Base-by-base conservation (phyloP, 2,888 invertebrate genomes). In the Catonia carolina region DNA sequence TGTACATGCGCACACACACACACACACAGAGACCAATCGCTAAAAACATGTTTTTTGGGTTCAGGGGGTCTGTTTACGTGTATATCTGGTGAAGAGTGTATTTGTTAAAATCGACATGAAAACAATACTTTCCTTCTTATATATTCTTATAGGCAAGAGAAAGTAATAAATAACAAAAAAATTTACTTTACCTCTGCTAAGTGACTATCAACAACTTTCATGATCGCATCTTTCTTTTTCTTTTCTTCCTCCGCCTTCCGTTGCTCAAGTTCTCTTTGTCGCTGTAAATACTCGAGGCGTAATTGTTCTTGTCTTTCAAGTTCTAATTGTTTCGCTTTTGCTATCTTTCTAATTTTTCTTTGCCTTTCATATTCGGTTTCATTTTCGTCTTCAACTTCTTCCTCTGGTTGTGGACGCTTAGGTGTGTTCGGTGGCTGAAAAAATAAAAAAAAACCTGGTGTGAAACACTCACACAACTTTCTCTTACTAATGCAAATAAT, bases 341-440 rank as follows among this genome's bases (percentile, higher is more conserved):
- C 64, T 8, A 63, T 53, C 58, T 71, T 71, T 27, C 68, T 65
- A 5, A 67, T 59, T 58, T 75, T 73, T 66, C 63, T 69, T 64
- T 71, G 75, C 67, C 64, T 62, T 36, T 65, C 64, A 51, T 65
- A 64, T 61, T 82, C 81, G 64, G 77, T 76, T 58, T 81, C 81
- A 61, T 83, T 82, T 20, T 84, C 83, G 12, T 81, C 80, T 56
- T 82, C 78, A 33, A 81, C 81, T 63, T 84, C 84, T 50, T 83
- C 82, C 60, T 85, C 86, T 22, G 70, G 71, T 15, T 69, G 73
- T 18, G 82, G 82, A 60, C 90, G 77, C 73, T 90, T 90, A 7
- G 90, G 85, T 7, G 88, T 89, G 69, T 87, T 88, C 50, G 86
- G 84, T 3, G 90, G 90, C 89, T 91, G 65, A 31, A 73, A 69